Evolutionary conservation across 2,797 vertebrate species (phyloP).

Genomic region (Amniataba percoides): DNA sequence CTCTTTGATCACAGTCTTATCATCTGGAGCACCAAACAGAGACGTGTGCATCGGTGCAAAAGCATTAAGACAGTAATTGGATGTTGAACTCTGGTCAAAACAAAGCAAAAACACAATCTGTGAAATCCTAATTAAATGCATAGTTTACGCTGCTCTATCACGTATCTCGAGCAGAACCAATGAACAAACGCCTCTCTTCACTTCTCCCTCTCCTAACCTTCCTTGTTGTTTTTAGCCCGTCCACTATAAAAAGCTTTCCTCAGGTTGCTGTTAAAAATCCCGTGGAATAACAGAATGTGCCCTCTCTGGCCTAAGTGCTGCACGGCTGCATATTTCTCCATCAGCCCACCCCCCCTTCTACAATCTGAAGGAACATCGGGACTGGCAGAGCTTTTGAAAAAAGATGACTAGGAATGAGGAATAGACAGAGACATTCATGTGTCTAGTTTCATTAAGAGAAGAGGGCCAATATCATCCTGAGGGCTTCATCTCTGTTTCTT

Average conservation of each 20-base stretch:
- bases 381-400: conserved; percentile 32
- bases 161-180: conserved; percentile 10
- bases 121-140: background rate
- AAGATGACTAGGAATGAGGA: conserved; percentile 36
- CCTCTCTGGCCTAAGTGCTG: conserved; percentile 40
- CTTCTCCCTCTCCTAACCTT: conserved; percentile 12
- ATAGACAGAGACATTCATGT: conserved; percentile 25
- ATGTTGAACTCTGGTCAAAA: background rate
- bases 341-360: conserved; percentile 3
- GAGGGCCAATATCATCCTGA: conserved; percentile 4
- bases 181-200: conserved; percentile 26
- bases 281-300: conserved; percentile 62
- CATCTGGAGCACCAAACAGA: conserved; percentile 20
- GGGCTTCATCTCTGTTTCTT: conserved; percentile 20
- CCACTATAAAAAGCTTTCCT: conserved; percentile 55
- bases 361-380: conserved; percentile 41
- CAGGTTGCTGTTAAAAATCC: conserved; percentile 54
- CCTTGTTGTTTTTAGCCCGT: conserved; percentile 21
- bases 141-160: background rate
- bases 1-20: conserved; percentile 24
- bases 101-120: background rate
- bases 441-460: conserved; percentile 33
- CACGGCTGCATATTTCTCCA: conserved; percentile 49
- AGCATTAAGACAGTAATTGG: background rate
- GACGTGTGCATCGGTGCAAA: background rate